These are phyloP conservation scores for Standfussiana lucernea DNA, from an alignment of 2,888 invertebrate genomes.

Conservation along the genomic window DNA sequence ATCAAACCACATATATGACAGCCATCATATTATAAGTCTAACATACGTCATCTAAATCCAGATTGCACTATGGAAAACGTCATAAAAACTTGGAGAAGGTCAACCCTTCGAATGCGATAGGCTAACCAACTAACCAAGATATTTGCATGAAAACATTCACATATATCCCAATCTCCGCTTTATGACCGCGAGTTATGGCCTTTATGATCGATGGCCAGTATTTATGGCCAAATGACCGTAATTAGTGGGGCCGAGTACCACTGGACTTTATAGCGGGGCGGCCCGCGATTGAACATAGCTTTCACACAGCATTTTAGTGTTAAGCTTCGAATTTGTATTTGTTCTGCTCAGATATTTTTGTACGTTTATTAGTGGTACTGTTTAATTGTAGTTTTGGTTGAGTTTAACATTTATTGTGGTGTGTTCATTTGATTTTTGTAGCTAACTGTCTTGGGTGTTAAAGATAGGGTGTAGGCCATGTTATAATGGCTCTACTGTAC, in stretches of 20 bases:
- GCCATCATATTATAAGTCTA: conserved; percentile 18
- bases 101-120: conserved; percentile 51
- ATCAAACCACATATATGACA: conserved; percentile 20
- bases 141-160: conserved; percentile 76
- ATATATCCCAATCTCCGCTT: conserved; percentile 68
- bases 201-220: conserved; percentile 87
- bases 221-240: conserved; percentile 86
- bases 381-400: conserved; percentile 49
- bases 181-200: conserved; percentile 83
- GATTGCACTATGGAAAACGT: conserved; percentile 34
- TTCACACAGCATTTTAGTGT: conserved; percentile 72
- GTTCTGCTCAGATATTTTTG: conserved; percentile 64
- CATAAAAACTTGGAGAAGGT: conserved; percentile 53
- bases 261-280: conserved; percentile 77
- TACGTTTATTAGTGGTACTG: conserved; percentile 58
- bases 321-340: conserved; percentile 62
- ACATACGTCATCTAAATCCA: conserved; percentile 47
- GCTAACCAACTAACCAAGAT: conserved; percentile 60
- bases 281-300: conserved; percentile 75
- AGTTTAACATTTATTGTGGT: conserved; percentile 44
- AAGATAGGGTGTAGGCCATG: neutral
- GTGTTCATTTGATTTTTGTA: conserved; percentile 30
- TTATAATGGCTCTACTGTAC: neutral
- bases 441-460: conserved; percentile 22
- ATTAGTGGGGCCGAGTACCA: conserved; percentile 81